phyloP scores from a whole-genome alignment of 2,113 vertebrate genomes.

The Pithys albifrons region DNA sequence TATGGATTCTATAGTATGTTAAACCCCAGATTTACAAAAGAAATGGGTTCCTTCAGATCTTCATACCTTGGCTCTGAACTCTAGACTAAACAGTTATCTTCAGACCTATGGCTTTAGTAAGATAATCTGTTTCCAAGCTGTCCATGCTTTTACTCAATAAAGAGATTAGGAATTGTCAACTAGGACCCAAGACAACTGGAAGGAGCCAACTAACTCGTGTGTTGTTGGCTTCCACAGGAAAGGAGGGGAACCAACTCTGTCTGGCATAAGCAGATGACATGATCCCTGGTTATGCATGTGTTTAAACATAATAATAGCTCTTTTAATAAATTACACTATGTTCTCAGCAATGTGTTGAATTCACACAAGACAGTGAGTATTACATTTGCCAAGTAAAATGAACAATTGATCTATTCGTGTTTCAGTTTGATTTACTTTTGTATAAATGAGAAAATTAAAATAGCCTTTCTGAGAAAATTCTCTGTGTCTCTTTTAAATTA shows the following conservation, averaged over 20 bases:
- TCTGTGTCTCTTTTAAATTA: background rate
- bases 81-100: background rate
- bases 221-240: fast-evolving
- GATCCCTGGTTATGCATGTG: background rate
- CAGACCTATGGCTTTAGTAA: background rate
- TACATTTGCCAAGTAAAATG: background rate
- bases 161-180: background rate
- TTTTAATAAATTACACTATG: background rate
- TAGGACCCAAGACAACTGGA: background rate
- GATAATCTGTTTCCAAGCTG: background rate
- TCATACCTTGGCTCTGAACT: background rate
- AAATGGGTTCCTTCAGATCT: background rate
- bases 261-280: background rate
- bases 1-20: background rate
- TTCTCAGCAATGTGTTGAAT: background rate
- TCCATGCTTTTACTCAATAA: background rate
- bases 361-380: background rate
- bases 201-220: background rate
- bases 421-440: background rate
- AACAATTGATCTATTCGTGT: background rate
- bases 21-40: background rate
- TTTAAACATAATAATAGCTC: background rate
- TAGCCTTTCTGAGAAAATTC: background rate
- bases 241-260: background rate
- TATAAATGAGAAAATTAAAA: slow-evolving; percentile 8